These are phyloP conservation scores for Rugalucina vietnamica DNA, from an alignment of 2,888 invertebrate species.

Conservation along the genomic window DNA sequence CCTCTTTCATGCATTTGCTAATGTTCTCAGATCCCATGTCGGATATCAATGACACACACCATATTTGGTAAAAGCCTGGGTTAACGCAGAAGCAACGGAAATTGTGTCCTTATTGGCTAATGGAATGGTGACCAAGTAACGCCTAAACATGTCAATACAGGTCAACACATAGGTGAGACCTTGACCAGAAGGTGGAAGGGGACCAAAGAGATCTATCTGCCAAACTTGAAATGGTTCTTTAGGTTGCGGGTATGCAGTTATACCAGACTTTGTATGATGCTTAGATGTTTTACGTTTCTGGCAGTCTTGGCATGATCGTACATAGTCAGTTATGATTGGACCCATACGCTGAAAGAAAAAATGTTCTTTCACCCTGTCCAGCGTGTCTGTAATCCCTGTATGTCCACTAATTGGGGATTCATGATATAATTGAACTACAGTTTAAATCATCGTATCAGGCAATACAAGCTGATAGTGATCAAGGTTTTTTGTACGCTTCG, in stretches of 20 bases:
- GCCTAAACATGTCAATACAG: not conserved
- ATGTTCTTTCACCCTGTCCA: not conserved
- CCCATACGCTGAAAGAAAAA: too few species aligned
- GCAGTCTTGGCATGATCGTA: not conserved
- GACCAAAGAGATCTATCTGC: not conserved
- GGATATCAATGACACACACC: constrained; percentile 38
- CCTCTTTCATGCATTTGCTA: constrained; percentile 26
- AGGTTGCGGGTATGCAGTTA: not conserved
- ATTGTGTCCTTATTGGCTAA: not conserved
- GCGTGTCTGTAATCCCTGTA: too few species aligned
- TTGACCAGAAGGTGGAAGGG: not conserved
- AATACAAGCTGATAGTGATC: too few species aligned
- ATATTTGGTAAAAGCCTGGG: constrained; percentile 34
- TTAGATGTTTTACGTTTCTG: not conserved
- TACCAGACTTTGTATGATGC: not conserved
- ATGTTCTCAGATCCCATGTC: constrained; percentile 48
- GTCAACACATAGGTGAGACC: not conserved
- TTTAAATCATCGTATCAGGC: too few species aligned
- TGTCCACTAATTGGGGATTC: too few species aligned
- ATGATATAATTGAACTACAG: too few species aligned
- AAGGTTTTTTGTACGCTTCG: too few species aligned
- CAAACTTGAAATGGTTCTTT: not conserved
- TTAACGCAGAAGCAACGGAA: not conserved
- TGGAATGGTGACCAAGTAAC: not conserved
- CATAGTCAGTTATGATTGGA: not conserved